Evolutionary conservation across 1,140 invertebrate genomes (phyloP), one percentile per base, ranked within the genome.

Genomic region (Liolophura sinensis): DNA sequence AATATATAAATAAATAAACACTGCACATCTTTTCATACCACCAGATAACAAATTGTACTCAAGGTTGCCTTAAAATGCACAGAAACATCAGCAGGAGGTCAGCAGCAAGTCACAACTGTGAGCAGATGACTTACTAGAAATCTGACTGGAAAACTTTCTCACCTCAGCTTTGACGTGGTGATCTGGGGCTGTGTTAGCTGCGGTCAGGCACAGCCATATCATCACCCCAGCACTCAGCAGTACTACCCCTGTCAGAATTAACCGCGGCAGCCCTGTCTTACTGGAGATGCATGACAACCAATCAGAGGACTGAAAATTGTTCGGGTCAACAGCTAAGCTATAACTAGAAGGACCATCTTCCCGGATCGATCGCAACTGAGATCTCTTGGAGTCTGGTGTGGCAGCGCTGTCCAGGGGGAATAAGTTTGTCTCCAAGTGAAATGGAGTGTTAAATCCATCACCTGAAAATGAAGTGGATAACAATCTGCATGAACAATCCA

Each of bases 221-320:
- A 86, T 85, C 47, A 83, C 82, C 20, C 88, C 67, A 16, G 84
- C 84, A 57, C 84, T 83, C 47, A 82, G 72, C 64, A 85, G 78
- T 47, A 87, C 82, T 25, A 82, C 75, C 46, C 83, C 68, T 20
- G 80, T 85, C 27, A 88, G 71, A 51, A 88, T 64, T 78, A 87
- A 85, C 18, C 84, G 81, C 4, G 87, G 86, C 48, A 88, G 75
- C 31, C 86, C 87, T 22, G 86, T 87, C 69, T 88, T 86, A 46
- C 81, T 80, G 4, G 87, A 86, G 48, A 87, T 83, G 71, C 87
- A 88, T 9, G 85, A 83, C 70, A 88, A 72, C 86, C 86, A 87
- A 74, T 87, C 84, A 67, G 62, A 48, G 11, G 50, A 24, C 48
- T 47, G 52, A 14, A 64, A 56, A 64, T 14, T 50, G 18, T 40